Base-by-base conservation (phyloP, 2,797 vertebrate species). In the Sorex maritimensis region DNA sequence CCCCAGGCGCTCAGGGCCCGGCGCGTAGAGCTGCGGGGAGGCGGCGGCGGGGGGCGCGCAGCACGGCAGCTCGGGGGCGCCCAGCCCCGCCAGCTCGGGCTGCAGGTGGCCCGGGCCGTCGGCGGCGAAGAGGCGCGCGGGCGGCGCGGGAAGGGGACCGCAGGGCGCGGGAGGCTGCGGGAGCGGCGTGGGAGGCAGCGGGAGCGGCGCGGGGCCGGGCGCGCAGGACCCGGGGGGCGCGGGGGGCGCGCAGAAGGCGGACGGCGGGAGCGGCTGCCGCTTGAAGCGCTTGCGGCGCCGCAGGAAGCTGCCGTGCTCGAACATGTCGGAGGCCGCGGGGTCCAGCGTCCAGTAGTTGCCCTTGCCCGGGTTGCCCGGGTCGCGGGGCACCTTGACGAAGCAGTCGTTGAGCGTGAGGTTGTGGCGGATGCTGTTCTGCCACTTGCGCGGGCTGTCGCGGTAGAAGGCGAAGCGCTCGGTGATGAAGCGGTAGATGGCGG, bases 351-450 rank as follows among this genome's bases (percentile, higher is more conserved):
- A 99, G 98, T 99, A 99, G 98, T 99, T 99, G 97, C 99, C 99
- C 92, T 99, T 99, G n/a, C 99, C 99, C 9, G 99, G 99, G 97
- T 99, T 99, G 8, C 99, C 99, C 2, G 99, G 99, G 89, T 99
- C 99, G 49, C 99, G 98, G 34, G 99, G 99, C 94, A 99, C 98
- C 98, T 99, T 99, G 72, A 99, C 99, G 97, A 99, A 99, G 98
- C 99, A 99, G 98, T 99, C 99, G 96, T 99, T 99, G 38, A 99
- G 98, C 58, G 99, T 99, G 24, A 99, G 98, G 88, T 99, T 99
- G 99, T 99, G 99, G 24, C 99, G 98, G 95, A 99, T 99, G 82
- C 99, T 99, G 98, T 99, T 99, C 97, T 99, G 99, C 99, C 99
- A 99, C 79, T 99, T 99, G 88, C 99, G 99, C 98, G 99, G 99